A percentile compares a stretch with the other conserved stretches of the same genome.
Conservation (phyloP, 2,113 vertebrate species). For the Rhabdornis inornatus region DNA sequence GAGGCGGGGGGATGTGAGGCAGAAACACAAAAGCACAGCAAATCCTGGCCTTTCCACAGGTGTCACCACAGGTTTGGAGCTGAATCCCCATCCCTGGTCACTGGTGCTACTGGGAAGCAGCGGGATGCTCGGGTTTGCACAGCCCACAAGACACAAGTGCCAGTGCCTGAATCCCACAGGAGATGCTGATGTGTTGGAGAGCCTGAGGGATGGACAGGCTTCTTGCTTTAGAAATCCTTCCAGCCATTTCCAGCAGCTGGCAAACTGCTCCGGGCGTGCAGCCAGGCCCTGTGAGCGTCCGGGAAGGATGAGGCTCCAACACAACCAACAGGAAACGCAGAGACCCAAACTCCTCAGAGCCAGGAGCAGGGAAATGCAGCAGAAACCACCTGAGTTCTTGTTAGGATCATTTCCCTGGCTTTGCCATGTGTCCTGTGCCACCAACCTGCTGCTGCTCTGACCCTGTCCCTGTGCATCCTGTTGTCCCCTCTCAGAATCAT, state of each 20-base stretch:
- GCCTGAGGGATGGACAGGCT: background rate
- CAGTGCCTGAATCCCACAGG: background rate
- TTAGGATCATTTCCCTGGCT: accelerated
- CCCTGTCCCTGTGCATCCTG: accelerated
- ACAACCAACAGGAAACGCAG: background rate
- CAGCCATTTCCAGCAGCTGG: slow-evolving; percentile 7
- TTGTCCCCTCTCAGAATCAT: background rate
- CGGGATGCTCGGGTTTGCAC: background rate
- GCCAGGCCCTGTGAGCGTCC: background rate
- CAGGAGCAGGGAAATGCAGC: accelerated
- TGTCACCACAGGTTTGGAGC: accelerated
- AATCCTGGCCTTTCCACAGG: background rate
- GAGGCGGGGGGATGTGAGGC: background rate
- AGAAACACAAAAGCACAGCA: background rate
- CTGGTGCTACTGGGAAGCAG: background rate
- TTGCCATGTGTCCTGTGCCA: accelerated
- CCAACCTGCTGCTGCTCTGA: accelerated
- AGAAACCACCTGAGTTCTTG: background rate
- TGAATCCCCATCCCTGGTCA: accelerated
- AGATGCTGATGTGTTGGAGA: background rate
- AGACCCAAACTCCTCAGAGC: background rate
- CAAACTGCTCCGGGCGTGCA: background rate
- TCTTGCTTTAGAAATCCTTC: background rate
- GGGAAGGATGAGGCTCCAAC: background rate
- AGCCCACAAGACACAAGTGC: accelerated